Percentiles rank a stretch among this genome's conserved stretches.
These are phyloP conservation scores for Trichoplusia ni DNA, from an alignment of 1,140 invertebrate genomes.

Conservation along the genomic window DNA sequence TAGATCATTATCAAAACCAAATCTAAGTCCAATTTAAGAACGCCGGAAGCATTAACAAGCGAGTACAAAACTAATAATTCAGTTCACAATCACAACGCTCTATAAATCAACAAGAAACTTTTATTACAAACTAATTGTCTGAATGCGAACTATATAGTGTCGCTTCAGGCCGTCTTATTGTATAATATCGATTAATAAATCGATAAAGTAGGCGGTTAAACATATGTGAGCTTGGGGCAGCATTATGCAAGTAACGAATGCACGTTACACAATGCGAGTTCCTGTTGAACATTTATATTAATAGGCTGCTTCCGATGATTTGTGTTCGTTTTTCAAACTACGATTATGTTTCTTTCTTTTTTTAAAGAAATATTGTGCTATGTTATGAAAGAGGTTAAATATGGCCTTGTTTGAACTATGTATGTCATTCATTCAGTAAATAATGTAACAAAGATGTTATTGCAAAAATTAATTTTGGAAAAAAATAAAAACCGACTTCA, in stretches of 20 bases:
- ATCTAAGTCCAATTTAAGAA: too few species aligned
- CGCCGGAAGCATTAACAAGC: constrained; percentile 11
- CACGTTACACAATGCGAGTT: constrained; percentile 17
- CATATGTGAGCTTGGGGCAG: not conserved
- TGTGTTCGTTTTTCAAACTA: too few species aligned
- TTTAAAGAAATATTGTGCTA: too few species aligned
- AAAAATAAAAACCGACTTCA: too few species aligned
- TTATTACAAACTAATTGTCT: constrained; percentile 4
- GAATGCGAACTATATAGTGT: not conserved
- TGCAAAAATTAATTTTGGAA: too few species aligned
- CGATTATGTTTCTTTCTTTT: too few species aligned
- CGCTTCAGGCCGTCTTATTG: not conserved
- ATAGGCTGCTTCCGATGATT: not conserved
- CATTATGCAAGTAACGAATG: constrained; percentile 13
- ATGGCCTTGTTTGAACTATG: too few species aligned
- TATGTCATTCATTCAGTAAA: too few species aligned
- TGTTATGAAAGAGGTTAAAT: too few species aligned
- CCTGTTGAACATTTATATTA: not conserved
- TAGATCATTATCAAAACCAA: too few species aligned
- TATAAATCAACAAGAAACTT: constrained; percentile 5
- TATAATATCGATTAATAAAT: not conserved
- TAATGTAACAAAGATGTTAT: too few species aligned
- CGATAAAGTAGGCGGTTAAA: not conserved
- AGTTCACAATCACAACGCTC: not conserved
- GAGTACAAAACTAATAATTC: not conserved